Conservation (phyloP, 2,113 vertebrate genomes). For the Picathartes gymnocephalus region DNA sequence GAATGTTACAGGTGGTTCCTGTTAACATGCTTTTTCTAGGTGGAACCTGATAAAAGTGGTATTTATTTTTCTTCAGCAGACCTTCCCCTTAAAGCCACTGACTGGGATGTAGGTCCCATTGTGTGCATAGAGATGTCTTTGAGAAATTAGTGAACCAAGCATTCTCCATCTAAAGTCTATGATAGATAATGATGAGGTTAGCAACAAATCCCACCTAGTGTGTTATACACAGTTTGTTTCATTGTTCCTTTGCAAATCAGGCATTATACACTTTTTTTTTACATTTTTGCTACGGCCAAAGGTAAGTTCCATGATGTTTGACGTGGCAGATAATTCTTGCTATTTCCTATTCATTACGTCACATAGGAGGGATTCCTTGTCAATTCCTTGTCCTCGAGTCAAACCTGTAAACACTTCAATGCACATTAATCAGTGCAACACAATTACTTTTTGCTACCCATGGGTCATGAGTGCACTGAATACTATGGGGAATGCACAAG, state of each 20-base stretch:
- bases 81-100: background rate
- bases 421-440: slow-evolving; percentile 44
- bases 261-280: background rate
- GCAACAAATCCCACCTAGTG: background rate
- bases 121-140: background rate
- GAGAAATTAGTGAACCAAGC: background rate
- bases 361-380: slow-evolving; percentile 11
- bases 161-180: background rate
- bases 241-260: background rate
- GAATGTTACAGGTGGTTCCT: background rate
- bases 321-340: slow-evolving; percentile 53
- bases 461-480: background rate
- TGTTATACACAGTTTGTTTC: background rate
- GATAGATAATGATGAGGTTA: background rate
- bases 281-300: background rate
- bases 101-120: too few species aligned
- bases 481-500: background rate
- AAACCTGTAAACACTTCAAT: slow-evolving; percentile 42
- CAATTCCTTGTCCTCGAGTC: too few species aligned
- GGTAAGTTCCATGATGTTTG: background rate
- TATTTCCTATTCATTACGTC: slow-evolving; percentile 53
- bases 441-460: slow-evolving; percentile 58
- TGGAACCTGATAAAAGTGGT: background rate
- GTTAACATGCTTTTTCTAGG: background rate
- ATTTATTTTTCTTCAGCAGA: background rate